phyloP scores from a whole-genome alignment of 2,113 vertebrate species.

The Scatophagus argus region DNA sequence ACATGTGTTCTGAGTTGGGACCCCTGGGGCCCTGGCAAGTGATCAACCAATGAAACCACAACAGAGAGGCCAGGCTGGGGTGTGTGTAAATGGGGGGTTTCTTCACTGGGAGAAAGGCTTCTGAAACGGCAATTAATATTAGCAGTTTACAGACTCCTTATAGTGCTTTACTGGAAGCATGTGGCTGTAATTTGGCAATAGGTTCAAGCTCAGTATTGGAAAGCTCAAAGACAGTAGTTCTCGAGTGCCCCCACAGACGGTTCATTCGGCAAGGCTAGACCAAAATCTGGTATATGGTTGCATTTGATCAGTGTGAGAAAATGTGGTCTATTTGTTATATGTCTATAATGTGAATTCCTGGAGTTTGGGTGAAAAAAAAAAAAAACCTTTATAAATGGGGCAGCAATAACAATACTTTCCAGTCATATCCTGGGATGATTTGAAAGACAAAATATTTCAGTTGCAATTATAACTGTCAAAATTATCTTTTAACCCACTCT shows the following conservation, averaged over 20 bases:
- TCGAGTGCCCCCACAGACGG: slow-evolving; percentile 33
- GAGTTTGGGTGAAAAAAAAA: no score
- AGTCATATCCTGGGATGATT: no score
- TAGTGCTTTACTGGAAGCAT: slow-evolving; percentile 63
- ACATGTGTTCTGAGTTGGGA: slow-evolving; percentile 79
- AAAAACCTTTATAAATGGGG: no score
- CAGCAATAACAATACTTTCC: no score
- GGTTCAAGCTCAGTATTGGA: slow-evolving; percentile 42
- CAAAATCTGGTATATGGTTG: no score
- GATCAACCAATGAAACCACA: slow-evolving; percentile 79
- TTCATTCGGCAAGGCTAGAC: no score
- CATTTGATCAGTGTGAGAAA: no score
- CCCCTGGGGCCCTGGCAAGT: slow-evolving; percentile 73
- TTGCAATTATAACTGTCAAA: no score
- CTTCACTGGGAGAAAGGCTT: slow-evolving; percentile 55
- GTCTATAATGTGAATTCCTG: no score
- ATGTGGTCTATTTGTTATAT: no score
- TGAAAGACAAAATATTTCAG: no score
- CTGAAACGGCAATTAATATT: slow-evolving; percentile 74
- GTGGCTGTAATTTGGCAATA: slow-evolving; percentile 51
- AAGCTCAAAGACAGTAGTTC: slow-evolving; percentile 35
- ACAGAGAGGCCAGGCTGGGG: slow-evolving; percentile 67
- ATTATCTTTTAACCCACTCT: no score
- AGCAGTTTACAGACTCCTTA: slow-evolving; percentile 69
- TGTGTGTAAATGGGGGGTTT: slow-evolving; percentile 37